These are phyloP conservation scores for Sebastes reedi DNA, from an alignment of 2,797 vertebrate genomes.

Conservation along the genomic window DNA sequence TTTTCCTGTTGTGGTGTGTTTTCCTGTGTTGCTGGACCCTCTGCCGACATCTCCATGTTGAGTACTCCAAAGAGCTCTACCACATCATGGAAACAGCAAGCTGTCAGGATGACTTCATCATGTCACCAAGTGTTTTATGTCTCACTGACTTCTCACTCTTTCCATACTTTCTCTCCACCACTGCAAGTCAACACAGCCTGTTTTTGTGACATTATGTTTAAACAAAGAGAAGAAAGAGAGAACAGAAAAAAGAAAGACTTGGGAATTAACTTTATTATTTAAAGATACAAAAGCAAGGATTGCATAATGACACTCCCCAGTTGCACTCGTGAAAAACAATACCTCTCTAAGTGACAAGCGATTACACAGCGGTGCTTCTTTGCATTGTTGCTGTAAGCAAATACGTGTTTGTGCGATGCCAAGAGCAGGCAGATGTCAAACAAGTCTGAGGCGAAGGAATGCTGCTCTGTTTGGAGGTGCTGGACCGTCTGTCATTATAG, in stretches of 20 bases:
- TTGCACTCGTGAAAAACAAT: slow-evolving; percentile 26
- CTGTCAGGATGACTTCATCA: slow-evolving; percentile 75
- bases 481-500: slow-evolving; percentile 69
- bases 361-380: slow-evolving; percentile 58
- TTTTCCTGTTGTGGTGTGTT: slow-evolving; percentile 44
- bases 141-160: slow-evolving; percentile 66
- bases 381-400: slow-evolving; percentile 69
- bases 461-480: slow-evolving; percentile 70
- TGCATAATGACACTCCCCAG: slow-evolving; percentile 21
- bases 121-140: slow-evolving; percentile 74
- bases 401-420: slow-evolving; percentile 64
- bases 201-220: slow-evolving; percentile 27
- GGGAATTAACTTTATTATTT: slow-evolving; percentile 20
- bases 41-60: slow-evolving; percentile 48
- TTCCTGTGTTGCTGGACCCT: slow-evolving; percentile 52
- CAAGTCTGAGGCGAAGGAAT: slow-evolving; percentile 76
- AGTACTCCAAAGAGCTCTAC: slow-evolving; percentile 47
- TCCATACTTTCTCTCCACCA: slow-evolving; percentile 54
- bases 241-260: background rate
- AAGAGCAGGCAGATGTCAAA: slow-evolving; percentile 73
- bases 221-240: slow-evolving; percentile 2
- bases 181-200: slow-evolving; percentile 27
- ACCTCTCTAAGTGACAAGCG: slow-evolving; percentile 45
- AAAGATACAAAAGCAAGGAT: background rate
- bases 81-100: slow-evolving; percentile 76